A percentile compares a stretch with the other conserved stretches of the same genome.
These are phyloP conservation scores for Heliopora coerulea DNA, from an alignment of 92 coral and sea anemone genomes.

Conservation along the genomic window DNA sequence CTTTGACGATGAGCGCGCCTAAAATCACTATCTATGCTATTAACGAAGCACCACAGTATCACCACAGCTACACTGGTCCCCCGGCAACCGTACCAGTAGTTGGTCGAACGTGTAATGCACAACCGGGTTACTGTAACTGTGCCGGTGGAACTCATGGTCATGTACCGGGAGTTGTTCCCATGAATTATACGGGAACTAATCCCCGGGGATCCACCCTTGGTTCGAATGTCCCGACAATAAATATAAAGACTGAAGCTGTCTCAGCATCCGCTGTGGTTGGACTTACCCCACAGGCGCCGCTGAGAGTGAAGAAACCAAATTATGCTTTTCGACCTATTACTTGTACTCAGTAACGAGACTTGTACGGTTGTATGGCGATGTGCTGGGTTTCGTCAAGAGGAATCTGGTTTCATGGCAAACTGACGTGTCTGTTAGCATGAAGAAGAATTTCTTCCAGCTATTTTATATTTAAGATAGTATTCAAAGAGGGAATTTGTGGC, in stretches of 20 bases:
- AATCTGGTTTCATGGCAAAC: no score
- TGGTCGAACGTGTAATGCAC: slow-evolving; percentile 19
- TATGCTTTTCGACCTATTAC: slow-evolving; percentile 18
- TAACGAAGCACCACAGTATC: slow-evolving; percentile 69
- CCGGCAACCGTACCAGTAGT: slow-evolving; percentile 10
- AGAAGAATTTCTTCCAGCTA: no score
- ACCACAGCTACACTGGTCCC: slow-evolving; percentile 44
- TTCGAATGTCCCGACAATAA: background rate
- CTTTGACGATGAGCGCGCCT: slow-evolving; percentile 61
- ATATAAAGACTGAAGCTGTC: slow-evolving; percentile 13
- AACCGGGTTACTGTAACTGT: slow-evolving; percentile 42
- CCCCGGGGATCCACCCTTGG: background rate
- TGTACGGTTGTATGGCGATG: background rate
- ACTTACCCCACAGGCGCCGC: background rate
- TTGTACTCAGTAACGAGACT: slow-evolving; percentile 14
- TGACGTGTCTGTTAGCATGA: no score
- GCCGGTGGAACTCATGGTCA: slow-evolving; percentile 1
- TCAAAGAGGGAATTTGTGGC: no score
- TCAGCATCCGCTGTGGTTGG: slow-evolving; percentile 1
- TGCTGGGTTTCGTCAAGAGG: no score
- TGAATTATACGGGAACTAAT: background rate
- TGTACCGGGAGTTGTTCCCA: slow-evolving; percentile 5
- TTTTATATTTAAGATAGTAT: no score
- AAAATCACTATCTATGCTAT: slow-evolving; percentile 71
- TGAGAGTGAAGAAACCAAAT: background rate